A percentile compares a stretch with the other conserved stretches of the same genome.
These are phyloP conservation scores for Gallinago solitaria DNA, from an alignment of 2,797 vertebrate genomes.

Conservation along the genomic window DNA sequence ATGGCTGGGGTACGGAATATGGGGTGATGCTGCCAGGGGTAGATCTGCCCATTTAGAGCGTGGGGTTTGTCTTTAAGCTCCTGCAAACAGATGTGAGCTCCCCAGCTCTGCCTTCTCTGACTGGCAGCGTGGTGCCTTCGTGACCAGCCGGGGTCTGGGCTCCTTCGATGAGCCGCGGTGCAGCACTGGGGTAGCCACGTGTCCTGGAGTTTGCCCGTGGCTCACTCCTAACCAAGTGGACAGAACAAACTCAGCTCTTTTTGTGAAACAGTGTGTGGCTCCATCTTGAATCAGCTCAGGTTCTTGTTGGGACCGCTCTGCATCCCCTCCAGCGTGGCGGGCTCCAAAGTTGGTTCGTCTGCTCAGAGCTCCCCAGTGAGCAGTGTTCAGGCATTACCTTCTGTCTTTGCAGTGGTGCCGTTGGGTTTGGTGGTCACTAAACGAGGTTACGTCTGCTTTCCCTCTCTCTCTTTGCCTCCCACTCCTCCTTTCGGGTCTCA, in stretches of 20 bases:
- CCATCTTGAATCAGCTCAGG: not conserved
- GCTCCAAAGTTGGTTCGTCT: not conserved
- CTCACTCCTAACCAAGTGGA: not conserved
- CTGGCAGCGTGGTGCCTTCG: not conserved
- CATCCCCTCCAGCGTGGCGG: not conserved
- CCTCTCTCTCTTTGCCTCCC: not conserved
- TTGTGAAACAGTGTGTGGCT: fast-evolving
- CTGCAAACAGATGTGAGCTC: not conserved
- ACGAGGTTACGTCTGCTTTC: not conserved
- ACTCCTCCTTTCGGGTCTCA: not conserved
- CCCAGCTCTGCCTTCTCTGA: not conserved
- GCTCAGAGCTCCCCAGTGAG: not conserved
- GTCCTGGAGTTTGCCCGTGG: not conserved
- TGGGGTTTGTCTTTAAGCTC: not conserved
- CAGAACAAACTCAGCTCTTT: not conserved
- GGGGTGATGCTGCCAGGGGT: not conserved
- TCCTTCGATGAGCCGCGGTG: fast-evolving
- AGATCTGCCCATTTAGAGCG: not conserved
- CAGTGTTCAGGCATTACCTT: fast-evolving
- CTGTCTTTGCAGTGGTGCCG: not conserved
- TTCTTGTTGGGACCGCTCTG: not conserved
- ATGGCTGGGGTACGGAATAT: not conserved
- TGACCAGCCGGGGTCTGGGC: not conserved
- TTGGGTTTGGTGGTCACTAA: not conserved
- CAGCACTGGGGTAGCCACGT: fast-evolving